Evolutionary conservation across 2,797 vertebrate species (phyloP), one percentile per base, ranked within the genome.

Genomic region (Rhinogobio ventralis): DNA sequence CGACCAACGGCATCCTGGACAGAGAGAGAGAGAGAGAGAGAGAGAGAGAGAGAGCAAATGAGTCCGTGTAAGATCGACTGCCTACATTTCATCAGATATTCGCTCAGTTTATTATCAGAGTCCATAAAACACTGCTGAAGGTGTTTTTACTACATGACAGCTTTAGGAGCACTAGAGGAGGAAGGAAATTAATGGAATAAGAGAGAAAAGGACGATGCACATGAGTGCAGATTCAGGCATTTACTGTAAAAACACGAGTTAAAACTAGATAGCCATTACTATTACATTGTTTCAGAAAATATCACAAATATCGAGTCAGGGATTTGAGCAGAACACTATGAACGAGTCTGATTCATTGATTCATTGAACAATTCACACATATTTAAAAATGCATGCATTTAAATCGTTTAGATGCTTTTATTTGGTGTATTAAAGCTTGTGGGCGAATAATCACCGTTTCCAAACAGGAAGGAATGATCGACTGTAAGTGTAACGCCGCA

Each of bases 141-240:
- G 72, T 76, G 82, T 83, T 83, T 83, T 83, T 83, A 83, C 82
- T 68, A 55, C 82, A 28, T n/a, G 42, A 72, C 66, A 79, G 66
- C 9, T 76, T 74, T 57, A 77, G 49, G 67, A 49, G 60, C 6
- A 10, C 45, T 15, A 10, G 78, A 69, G 46, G 53, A 81, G 64
- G 68, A 80, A 23, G 66, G 19, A 17, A 8, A 68, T 55, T 46
- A 73, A 81, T 42, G 72, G 36, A 51, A 69, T 33, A 53, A 62
- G 57, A 42, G 33, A 66, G 42, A 66, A 79, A 66, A 49, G 49
- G 49, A 23, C 46, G 28, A 46, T 30, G 36, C 76, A 28, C 23
- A 20, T 5, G 45, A 51, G 45, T 51, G 45, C 17, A 51, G 25
- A 75, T 55, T 8, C 49, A 36, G 51, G 13, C 33, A 13, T 25